Evolutionary conservation across 1,140 invertebrate genomes (phyloP).

Genomic region (Drosophila lacteicornis): DNA sequence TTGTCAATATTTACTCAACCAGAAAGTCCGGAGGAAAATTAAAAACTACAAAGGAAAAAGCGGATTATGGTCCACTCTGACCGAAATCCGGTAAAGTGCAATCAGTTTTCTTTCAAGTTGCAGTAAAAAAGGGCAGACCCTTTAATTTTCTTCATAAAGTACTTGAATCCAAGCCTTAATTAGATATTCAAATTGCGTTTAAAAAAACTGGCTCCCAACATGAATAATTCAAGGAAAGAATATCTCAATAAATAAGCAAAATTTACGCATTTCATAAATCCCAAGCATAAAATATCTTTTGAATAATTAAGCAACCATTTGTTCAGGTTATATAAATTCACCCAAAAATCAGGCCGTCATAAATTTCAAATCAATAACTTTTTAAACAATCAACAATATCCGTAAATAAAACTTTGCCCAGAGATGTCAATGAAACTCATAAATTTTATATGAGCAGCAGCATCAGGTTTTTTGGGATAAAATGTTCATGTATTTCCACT

Average conservation of each 20-base stretch:
- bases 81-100: background rate
- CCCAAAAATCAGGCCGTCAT: slow-evolving; percentile 12
- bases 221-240: background rate
- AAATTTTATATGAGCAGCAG: slow-evolving; percentile 36
- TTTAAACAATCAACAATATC: slow-evolving; percentile 14
- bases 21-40: slow-evolving; percentile 21
- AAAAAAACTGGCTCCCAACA: background rate
- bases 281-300: slow-evolving; percentile 1
- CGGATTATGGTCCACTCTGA: slow-evolving; percentile 7
- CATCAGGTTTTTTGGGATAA: slow-evolving; percentile 19
- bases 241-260: background rate
- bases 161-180: background rate
- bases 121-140: fast-evolving
- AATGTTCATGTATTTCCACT: slow-evolving; percentile 46
- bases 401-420: slow-evolving; percentile 19
- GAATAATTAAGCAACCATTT: slow-evolving; percentile 22
- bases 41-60: slow-evolving; percentile 11
- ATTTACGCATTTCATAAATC: slow-evolving; percentile 1
- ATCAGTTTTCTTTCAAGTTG: background rate
- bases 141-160: background rate
- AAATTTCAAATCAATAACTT: slow-evolving; percentile 30
- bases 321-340: slow-evolving; percentile 1
- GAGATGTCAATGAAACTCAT: slow-evolving; percentile 22
- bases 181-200: background rate
- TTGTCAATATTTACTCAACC: slow-evolving; percentile 38